These are phyloP conservation scores for Clusia tigrina DNA, from an alignment of 2,888 invertebrate species.

Conservation along the genomic window DNA sequence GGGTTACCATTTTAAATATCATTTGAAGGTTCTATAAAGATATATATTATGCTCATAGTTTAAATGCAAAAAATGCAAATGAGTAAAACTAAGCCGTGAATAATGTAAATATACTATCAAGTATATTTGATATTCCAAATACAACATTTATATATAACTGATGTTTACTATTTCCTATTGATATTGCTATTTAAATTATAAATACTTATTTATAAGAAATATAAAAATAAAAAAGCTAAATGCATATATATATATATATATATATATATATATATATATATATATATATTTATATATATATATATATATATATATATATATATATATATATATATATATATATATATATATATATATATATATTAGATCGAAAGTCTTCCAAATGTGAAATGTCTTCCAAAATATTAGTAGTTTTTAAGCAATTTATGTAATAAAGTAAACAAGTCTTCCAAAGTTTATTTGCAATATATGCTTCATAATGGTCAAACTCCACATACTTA, in stretches of 20 bases:
- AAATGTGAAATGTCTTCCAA: conserved; percentile 53
- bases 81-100: too few relatives aligned
- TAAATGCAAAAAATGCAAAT: too few relatives aligned
- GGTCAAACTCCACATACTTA: too few relatives aligned
- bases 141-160: too few relatives aligned
- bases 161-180: too few relatives aligned
- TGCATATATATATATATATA: conserved; percentile 20
- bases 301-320: conserved; percentile 19
- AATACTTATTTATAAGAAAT: not conserved
- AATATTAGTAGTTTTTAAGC: conserved; percentile 31
- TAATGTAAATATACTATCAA: too few relatives aligned
- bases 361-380: conserved; percentile 51
- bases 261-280: not conserved
- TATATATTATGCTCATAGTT: too few relatives aligned
- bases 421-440: conserved; percentile 35
- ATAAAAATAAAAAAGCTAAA: conserved; percentile 16
- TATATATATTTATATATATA: conserved; percentile 20
- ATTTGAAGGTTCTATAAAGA: too few relatives aligned
- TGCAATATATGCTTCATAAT: too few relatives aligned
- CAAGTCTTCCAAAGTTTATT: conserved; percentile 28
- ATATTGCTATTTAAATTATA: too few relatives aligned
- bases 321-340: not conserved
- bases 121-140: too few relatives aligned
- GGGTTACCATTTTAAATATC: conserved; percentile 79
- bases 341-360: conserved; percentile 19